Conservation (phyloP, 1,140 invertebrate species). For the Heliconius congener region DNA sequence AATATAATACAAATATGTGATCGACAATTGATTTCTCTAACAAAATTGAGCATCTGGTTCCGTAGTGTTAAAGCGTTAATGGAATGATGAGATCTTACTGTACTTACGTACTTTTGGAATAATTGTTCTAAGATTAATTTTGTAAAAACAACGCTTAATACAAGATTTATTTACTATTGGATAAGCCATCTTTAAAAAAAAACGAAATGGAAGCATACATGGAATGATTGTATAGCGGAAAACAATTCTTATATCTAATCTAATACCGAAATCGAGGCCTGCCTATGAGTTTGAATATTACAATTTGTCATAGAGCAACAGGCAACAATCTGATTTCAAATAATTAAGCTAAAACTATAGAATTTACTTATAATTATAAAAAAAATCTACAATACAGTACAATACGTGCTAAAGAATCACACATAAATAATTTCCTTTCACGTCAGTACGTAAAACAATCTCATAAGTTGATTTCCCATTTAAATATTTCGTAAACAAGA, state of each 20-base stretch:
- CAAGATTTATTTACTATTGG: not conserved
- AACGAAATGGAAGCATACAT: conserved; percentile 36
- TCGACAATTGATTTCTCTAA: conserved; percentile 25
- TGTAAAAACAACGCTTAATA: not conserved
- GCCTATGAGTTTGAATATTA: conserved; percentile 35
- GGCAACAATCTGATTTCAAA: conserved; percentile 50
- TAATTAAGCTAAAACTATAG: conserved; percentile 38
- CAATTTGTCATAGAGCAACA: conserved; percentile 32
- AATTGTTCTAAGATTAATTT: conserved; percentile 31
- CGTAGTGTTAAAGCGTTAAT: conserved; percentile 61
- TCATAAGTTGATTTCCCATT: conserved; percentile 60
- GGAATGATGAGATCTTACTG: conserved; percentile 76
- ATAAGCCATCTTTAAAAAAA: conserved; percentile 28
- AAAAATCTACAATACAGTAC: conserved; percentile 52
- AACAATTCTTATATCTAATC: conserved; percentile 39
- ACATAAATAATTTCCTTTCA: conserved; percentile 77
- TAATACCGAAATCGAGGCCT: conserved; percentile 45
- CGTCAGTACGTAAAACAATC: conserved; percentile 68
- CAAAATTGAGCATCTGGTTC: conserved; percentile 70
- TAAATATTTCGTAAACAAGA: conserved; percentile 67
- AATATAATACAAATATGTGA: conserved; percentile 51
- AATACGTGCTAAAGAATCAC: conserved; percentile 74
- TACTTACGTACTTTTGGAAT: conserved; percentile 43
- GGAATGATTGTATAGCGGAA: conserved; percentile 60
- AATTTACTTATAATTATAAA: conserved; percentile 35